Evolutionary conservation across 2,113 vertebrate genomes (phyloP), one percentile per base, ranked within the genome.

Genomic region (Pavo muticus): DNA sequence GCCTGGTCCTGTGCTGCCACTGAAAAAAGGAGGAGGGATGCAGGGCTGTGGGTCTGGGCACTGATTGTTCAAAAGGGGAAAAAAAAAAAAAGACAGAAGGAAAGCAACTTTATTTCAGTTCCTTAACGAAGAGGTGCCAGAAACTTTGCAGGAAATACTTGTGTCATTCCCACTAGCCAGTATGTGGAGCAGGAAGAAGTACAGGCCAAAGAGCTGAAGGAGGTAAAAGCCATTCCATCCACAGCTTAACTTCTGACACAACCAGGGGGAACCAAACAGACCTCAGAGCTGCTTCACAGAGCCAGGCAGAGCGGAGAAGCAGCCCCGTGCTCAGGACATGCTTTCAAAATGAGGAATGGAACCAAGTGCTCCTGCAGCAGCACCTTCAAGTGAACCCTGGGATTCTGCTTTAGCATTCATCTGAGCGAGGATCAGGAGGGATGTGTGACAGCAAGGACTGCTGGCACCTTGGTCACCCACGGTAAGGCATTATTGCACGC

Each of bases 271-370:
- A 35, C 39, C 39, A 27, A 30, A 40, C 27, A 30, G 63, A 81
- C 68, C n/a, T 56, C 59, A 81, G 42, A 19, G 84, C 77, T 93
- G 83, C 64, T 48, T 56, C 10, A 39, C 65, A 0, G 3, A 59
- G 94, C 93, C 94, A 96, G 25, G 75, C 96, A 94, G 91, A 87
- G 92, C 85, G 8, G 4, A 6, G 56, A 20, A 83, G 39, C 82
- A 80, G 67, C 61, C 74, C 79, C 70, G 23, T 21, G 59, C 59
- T 77, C 50, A 56, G 56, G 48, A 61, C 50, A 3, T 90, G 76
- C 67, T 86, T 73, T 77, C 68, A 63, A 12, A 87, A 35, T 48
- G 74, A 39, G 50, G 32, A 40, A 61, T 16, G 39, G 75, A 78
- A 84, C 63, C 86, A 72, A 64, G 73, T 18, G 42, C 30, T 69